These are phyloP conservation scores for Trachops cirrhosus DNA, from an alignment of 2,797 vertebrate species.

Conservation along the genomic window DNA sequence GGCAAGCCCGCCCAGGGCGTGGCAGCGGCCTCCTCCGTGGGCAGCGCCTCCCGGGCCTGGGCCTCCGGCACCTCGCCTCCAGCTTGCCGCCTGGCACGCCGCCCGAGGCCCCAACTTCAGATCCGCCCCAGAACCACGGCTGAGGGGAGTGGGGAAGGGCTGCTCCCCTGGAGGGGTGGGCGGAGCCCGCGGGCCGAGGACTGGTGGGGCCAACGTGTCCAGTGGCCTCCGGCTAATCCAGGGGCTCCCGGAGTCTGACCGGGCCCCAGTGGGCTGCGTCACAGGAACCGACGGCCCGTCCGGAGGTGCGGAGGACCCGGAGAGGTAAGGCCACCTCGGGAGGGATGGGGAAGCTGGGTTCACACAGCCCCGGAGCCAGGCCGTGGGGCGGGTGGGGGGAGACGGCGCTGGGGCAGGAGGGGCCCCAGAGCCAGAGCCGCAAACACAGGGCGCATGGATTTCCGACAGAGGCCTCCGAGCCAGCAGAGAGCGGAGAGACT, in stretches of 20 bases:
- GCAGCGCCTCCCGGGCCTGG: background rate
- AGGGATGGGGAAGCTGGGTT: accelerated
- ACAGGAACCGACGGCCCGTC: accelerated
- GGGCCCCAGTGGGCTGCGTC: accelerated
- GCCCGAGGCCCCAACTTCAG: accelerated
- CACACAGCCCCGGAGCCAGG: accelerated
- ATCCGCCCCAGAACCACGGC: accelerated
- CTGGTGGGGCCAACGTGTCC: accelerated
- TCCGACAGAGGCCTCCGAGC: background rate
- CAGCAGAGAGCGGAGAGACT: too few species aligned
- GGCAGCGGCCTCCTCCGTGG: accelerated
- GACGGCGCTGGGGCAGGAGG: accelerated
- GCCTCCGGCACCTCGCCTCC: too few species aligned
- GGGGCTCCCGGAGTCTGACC: accelerated
- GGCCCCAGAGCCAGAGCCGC: background rate
- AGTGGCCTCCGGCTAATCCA: accelerated
- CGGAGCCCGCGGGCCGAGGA: accelerated
- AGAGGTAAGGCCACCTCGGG: background rate
- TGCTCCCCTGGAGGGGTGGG: accelerated
- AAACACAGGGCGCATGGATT: accelerated
- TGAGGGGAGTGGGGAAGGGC: background rate
- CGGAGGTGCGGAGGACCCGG: background rate
- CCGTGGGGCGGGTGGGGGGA: accelerated
- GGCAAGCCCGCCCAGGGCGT: accelerated
- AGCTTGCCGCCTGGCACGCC: background rate